Evolutionary conservation across 2,113 vertebrate species (phyloP), one percentile per base, ranked within the genome.

Genomic region (Trochalopteron elliotii): DNA sequence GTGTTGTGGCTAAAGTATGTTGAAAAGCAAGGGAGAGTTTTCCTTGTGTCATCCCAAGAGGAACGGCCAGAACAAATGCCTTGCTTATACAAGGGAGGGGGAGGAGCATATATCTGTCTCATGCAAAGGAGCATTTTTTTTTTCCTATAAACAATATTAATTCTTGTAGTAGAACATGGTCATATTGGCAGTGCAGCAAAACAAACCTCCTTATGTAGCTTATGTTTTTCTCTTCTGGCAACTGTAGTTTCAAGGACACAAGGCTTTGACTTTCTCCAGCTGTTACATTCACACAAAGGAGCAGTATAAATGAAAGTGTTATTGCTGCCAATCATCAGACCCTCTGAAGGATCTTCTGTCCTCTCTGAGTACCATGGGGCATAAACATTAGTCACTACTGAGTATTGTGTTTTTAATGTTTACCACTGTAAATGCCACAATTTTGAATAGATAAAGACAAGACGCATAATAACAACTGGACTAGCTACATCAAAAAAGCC

Each of bases 341-440:
- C 12, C 37, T 95, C 92, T 94, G 86, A 96, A 95, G 78, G 81
- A 96, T 53, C 87, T 85, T 96, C 90, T 96, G 86, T 96, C 69
- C 25, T 89, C 55, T 76, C 60, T 67, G 64, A 94, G 68, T 87
- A 37, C 52, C 25, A 3, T 35, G 42, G 47, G 18, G 9, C 50
- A 77, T 39, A 83, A 91, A 94, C 75, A 80, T 56, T 60, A 55
- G 39, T 90, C 25, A 77, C 87, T 67, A 95, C 45, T 95, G 65
- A 89, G 79, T 86, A 93, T 65, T 95, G 75, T 87, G 40, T 92
- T 95, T 95, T 94, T 93, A 61, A 89, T 79, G 50, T 78, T 94
- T 92, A 78, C 49, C 53, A 79, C 35, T 72, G 22, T 63, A 91
- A 89, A 75, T 82, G 28, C 11, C 69, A 82, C 37, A 57, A 12